Percentiles rank a stretch among this genome's conserved stretches.
Conservation (phyloP, 2,888 invertebrate genomes). For the Andricus curvator region DNA sequence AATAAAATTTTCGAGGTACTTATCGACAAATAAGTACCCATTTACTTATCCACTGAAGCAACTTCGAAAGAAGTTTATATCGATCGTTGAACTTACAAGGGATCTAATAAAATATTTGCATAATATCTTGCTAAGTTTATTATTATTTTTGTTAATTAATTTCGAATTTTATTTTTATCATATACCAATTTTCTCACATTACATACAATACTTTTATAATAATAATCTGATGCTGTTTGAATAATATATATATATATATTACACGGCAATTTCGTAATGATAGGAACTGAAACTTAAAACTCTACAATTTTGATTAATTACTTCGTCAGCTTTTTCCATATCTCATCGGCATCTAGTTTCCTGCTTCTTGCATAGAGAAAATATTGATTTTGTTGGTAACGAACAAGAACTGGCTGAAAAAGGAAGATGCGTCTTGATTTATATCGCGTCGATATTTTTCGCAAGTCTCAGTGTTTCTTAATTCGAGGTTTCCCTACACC, state of each 20-base stretch:
- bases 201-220: no score
- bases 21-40: neutral
- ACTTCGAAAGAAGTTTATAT: neutral
- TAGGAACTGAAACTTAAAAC: neutral
- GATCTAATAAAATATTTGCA: neutral
- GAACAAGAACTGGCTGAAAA: neutral
- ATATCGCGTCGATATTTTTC: slow-evolving; percentile 75
- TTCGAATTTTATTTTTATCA: no score
- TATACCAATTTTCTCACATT: no score
- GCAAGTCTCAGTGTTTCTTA: slow-evolving; percentile 77
- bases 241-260: no score
- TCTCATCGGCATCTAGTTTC: neutral
- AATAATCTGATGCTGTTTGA: no score
- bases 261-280: no score
- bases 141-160: no score
- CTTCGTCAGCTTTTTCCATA: neutral
- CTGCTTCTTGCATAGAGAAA: neutral
- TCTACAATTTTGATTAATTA: neutral
- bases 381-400: slow-evolving; percentile 1
- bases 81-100: neutral
- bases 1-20: neutral
- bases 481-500: slow-evolving; percentile 71
- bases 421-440: slow-evolving; percentile 66
- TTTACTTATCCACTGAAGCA: neutral
- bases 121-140: neutral